Evolutionary conservation across 2,797 vertebrate species (phyloP).

Genomic region (Gambusia yucatana): DNA sequence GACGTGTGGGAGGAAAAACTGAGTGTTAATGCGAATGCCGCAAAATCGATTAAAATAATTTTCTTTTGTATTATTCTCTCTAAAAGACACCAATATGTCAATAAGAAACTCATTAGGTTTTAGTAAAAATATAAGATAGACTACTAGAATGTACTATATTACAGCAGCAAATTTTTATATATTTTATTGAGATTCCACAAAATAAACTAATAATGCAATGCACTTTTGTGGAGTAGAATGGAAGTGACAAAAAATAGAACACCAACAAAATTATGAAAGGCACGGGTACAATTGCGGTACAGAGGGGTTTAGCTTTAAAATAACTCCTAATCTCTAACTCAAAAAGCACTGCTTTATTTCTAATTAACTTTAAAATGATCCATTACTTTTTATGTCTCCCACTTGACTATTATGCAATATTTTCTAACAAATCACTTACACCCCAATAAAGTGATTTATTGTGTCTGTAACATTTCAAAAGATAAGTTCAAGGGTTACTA

Average conservation of each 20-base stretch:
- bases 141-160: background rate
- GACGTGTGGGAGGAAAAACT: conserved; percentile 5
- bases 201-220: background rate
- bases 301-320: background rate
- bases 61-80: background rate
- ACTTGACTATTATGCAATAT: background rate
- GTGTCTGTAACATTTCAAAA: background rate
- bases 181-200: background rate
- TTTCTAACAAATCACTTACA: background rate
- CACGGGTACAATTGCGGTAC: background rate
- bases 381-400: background rate
- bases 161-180: background rate
- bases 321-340: background rate
- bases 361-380: background rate
- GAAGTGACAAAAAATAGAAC: background rate
- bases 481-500: background rate
- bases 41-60: background rate
- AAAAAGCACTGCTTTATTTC: background rate
- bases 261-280: background rate
- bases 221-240: background rate
- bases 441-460: background rate
- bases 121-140: background rate
- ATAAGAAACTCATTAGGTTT: background rate
- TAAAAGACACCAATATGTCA: background rate
- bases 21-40: background rate